These are phyloP conservation scores for Phrynosoma platyrhinos DNA, from an alignment of 2,113 vertebrate species.

Conservation along the genomic window DNA sequence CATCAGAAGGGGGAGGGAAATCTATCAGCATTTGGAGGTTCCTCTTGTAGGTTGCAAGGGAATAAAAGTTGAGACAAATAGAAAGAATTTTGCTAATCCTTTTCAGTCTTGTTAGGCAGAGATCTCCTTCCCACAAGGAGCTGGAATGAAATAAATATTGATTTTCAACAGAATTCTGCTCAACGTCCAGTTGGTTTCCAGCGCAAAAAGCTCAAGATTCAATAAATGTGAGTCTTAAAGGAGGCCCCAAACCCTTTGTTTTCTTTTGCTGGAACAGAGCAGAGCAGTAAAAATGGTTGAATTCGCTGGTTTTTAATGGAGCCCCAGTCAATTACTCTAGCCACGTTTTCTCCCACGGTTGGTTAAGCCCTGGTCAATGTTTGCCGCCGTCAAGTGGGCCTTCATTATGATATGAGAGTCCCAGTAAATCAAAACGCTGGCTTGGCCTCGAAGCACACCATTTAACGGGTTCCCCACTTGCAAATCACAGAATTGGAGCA, in stretches of 20 bases:
- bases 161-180: not conserved
- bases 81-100: not conserved
- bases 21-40: no score
- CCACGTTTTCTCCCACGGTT: not conserved
- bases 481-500: not conserved
- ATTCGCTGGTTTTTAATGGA: conserved; percentile 4
- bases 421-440: not conserved
- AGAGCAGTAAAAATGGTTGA: not conserved
- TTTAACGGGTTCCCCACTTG: not conserved
- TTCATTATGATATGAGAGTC: conserved; percentile 2
- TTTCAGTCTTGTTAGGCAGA: no score
- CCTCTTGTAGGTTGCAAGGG: no score
- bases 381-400: not conserved
- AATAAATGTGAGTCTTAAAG: no score
- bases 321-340: not conserved
- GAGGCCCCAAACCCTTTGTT: no score
- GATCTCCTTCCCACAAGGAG: no score
- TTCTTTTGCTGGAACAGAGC: no score
- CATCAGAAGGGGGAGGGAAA: no score
- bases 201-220: not conserved
- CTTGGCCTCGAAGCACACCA: not conserved
- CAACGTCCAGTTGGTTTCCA: not conserved
- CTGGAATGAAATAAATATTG: no score
- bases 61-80: not conserved
- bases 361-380: conserved; percentile 1